Percentiles rank a stretch among this genome's conserved stretches.
phyloP scores from a whole-genome alignment of 1,140 invertebrate genomes.

The Leucophenga varia region DNA sequence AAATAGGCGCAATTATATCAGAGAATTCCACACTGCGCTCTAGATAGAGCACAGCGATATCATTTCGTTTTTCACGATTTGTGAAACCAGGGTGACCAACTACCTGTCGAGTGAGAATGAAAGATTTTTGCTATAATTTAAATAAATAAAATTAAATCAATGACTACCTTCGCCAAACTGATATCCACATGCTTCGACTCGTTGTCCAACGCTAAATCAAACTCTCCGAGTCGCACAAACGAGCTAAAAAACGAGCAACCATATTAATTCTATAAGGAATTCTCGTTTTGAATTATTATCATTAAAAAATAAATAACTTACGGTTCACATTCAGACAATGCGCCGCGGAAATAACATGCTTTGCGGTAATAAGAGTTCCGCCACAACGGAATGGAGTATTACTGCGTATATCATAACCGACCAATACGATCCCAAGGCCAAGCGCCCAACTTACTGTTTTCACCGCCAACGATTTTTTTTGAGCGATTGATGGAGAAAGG shows the following conservation, averaged over 20 bases:
- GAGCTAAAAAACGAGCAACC: constrained; percentile 6
- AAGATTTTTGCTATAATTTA: not conserved
- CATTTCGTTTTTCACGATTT: not conserved
- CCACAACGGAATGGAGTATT: constrained; percentile 22
- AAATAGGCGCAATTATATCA: constrained; percentile 66
- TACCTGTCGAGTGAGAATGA: not conserved
- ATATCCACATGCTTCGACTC: constrained; percentile 15
- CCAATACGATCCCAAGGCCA: constrained; percentile 30
- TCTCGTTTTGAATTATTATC: not conserved
- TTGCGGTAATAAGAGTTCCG: constrained; percentile 22
- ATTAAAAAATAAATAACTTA: not conserved
- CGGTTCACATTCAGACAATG: constrained; percentile 17
- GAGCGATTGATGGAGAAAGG: constrained; percentile 21
- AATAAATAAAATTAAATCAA: too few relatives aligned
- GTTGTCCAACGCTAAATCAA: constrained; percentile 15
- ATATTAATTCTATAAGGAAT: too few relatives aligned
- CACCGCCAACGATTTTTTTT: constrained; percentile 46
- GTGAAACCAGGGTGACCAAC: constrained; percentile 1
- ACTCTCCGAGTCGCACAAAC: constrained; percentile 18
- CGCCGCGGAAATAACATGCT: constrained; percentile 25
- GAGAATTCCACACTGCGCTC: constrained; percentile 13
- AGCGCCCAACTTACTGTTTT: constrained; percentile 30
- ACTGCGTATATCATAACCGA: constrained; percentile 32
- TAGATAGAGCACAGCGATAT: constrained; percentile 15
- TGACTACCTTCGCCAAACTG: constrained; percentile 6